Evolutionary conservation across 2,113 vertebrate genomes (phyloP).

Genomic region (Herpetotheres cachinnans): DNA sequence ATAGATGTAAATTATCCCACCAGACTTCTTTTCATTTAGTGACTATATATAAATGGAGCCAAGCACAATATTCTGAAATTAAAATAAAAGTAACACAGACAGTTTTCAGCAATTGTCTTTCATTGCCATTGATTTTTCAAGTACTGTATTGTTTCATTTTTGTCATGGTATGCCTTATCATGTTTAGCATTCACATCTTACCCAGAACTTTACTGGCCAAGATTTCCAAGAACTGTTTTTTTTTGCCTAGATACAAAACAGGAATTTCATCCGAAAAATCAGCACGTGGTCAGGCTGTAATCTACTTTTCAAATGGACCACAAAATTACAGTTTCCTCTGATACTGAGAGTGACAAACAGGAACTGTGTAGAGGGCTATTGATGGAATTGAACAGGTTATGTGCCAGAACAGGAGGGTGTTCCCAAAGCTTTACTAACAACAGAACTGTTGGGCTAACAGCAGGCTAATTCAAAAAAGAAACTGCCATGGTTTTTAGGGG

Average conservation of each 20-base stretch:
- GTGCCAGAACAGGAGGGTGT: neutral
- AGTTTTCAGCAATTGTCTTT: neutral
- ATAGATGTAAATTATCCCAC: neutral
- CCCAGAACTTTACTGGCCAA: neutral
- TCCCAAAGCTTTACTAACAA: neutral
- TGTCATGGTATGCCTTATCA: neutral
- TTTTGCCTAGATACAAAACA: neutral
- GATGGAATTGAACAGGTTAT: neutral
- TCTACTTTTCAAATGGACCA: neutral
- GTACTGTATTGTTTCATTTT: neutral
- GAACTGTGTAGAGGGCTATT: neutral
- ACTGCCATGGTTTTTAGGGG: fast-evolving
- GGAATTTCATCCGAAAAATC: neutral
- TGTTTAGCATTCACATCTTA: neutral
- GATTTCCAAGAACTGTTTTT: neutral
- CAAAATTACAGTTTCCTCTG: neutral
- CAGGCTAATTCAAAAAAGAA: neutral
- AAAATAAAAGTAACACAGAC: neutral
- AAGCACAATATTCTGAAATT: neutral
- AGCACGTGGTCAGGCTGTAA: neutral
- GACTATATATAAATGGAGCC: neutral
- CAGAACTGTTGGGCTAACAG: neutral
- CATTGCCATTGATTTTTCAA: neutral
- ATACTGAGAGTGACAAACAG: neutral
- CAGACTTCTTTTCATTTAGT: neutral